Percentiles rank a stretch among this genome's conserved stretches.
These are phyloP conservation scores for Albula glossodonta DNA, from an alignment of 2,113 vertebrate genomes.

Conservation along the genomic window DNA sequence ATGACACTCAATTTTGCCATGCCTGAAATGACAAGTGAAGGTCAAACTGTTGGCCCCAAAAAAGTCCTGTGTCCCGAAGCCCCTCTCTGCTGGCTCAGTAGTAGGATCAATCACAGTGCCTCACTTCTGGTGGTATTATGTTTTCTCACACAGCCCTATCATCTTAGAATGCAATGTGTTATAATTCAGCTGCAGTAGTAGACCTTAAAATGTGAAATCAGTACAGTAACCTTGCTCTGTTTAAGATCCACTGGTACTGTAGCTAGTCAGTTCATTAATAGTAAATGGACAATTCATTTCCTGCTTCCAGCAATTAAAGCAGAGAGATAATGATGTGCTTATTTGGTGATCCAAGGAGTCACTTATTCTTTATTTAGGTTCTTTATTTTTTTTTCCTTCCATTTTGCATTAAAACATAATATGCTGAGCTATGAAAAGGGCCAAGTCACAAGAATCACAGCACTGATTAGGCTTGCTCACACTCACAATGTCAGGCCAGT, in stretches of 20 bases:
- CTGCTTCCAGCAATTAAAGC: conserved; percentile 39
- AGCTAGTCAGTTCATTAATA: conserved; percentile 28
- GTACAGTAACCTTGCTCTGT: conserved; percentile 16
- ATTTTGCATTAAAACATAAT: too few relatives aligned
- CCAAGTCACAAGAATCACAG: too few relatives aligned
- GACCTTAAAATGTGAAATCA: not conserved
- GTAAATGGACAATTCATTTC: conserved; percentile 20
- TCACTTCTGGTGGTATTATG: not conserved
- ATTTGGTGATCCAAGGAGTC: not conserved
- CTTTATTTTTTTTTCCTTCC: too few relatives aligned
- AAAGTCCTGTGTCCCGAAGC: not conserved
- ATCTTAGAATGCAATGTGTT: too few relatives aligned
- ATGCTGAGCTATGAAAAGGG: too few relatives aligned
- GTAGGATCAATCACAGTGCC: not conserved
- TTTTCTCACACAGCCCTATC: too few relatives aligned
- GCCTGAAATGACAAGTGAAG: conserved; percentile 38
- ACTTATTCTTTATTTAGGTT: conserved; percentile 39
- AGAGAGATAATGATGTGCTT: conserved; percentile 43
- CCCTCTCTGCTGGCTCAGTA: not conserved
- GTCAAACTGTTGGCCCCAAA: conserved; percentile 36
- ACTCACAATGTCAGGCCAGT: too few relatives aligned
- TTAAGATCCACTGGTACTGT: conserved; percentile 21
- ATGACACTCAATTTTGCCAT: conserved; percentile 25
- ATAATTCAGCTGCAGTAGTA: too few relatives aligned
- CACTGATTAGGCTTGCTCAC: too few relatives aligned